Evolutionary conservation across 2,797 vertebrate genomes (phyloP).

Genomic region (Eulemur mongoz): DNA sequence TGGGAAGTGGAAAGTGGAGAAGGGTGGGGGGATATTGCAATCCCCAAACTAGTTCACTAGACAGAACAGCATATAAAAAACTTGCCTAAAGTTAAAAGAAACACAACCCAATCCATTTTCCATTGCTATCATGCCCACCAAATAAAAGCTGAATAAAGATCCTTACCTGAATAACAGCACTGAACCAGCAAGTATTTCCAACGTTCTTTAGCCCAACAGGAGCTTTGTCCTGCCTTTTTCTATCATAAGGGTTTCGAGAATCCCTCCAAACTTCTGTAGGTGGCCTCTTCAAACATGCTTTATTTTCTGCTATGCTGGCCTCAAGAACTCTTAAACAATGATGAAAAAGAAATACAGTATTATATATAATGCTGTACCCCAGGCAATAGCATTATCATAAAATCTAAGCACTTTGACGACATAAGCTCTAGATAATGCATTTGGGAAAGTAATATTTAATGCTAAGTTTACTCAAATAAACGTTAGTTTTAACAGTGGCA

Average conservation of each 20-base stretch:
- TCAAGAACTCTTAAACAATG: conserved; percentile 93
- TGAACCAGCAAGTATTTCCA: conserved; percentile 99
- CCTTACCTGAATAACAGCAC: conserved; percentile 98
- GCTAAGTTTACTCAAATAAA: neutral
- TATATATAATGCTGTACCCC: neutral
- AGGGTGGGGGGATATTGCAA: neutral
- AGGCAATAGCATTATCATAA: neutral
- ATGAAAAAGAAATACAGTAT: neutral
- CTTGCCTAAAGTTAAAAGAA: neutral
- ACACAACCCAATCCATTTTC: neutral
- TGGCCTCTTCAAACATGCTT: conserved; percentile 96
- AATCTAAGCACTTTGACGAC: neutral
- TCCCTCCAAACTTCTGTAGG: conserved; percentile 98
- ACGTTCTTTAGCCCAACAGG: conserved; percentile 98
- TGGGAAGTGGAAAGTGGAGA: neutral
- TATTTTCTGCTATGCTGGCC: conserved; percentile 99
- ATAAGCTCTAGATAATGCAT: neutral
- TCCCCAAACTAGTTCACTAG: neutral
- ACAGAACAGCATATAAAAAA: neutral
- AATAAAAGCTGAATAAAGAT: neutral
- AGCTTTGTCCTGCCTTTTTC: conserved; percentile 94
- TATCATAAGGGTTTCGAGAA: conserved; percentile 97
- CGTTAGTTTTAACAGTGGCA: neutral
- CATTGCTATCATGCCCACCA: neutral
- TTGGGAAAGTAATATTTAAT: neutral